A percentile compares a stretch with the other conserved stretches of the same genome.
phyloP scores from a whole-genome alignment of 53 echinoderm and acorn worm genomes.

The Patiria pectinifera region DNA sequence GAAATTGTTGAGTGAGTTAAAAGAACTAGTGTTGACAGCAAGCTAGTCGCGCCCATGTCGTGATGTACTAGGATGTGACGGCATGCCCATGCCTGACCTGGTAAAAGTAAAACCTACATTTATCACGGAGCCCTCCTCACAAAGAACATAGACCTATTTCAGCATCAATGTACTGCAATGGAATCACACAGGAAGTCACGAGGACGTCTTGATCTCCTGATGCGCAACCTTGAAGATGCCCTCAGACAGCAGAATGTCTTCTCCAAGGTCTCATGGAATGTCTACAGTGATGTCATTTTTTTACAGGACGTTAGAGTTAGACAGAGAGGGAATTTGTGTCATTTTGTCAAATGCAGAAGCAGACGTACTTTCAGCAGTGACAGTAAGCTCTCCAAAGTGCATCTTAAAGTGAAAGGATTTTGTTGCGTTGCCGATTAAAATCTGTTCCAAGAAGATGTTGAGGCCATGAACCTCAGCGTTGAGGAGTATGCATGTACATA shows the following conservation, averaged over 20 bases:
- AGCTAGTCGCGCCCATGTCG: neutral
- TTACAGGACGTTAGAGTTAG: neutral
- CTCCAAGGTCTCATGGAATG: neutral
- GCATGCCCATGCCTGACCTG: neutral
- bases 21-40: neutral
- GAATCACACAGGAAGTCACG: neutral
- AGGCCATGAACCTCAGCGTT: too few species aligned
- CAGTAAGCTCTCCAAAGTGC: neutral
- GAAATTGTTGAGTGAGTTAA: neutral
- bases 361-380: neutral
- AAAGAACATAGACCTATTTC: conserved; percentile 1
- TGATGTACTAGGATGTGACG: neutral
- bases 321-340: neutral
- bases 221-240: neutral
- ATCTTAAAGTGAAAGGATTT: neutral
- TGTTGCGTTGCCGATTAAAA: neutral
- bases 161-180: neutral
- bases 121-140: neutral
- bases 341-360: neutral
- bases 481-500: too few species aligned
- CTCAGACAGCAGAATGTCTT: neutral
- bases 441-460: neutral
- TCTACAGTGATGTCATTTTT: neutral
- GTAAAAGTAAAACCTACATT: neutral
- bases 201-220: neutral